Evolutionary conservation across 2,888 invertebrate genomes (phyloP).

Genomic region (Orthosia incerta): DNA sequence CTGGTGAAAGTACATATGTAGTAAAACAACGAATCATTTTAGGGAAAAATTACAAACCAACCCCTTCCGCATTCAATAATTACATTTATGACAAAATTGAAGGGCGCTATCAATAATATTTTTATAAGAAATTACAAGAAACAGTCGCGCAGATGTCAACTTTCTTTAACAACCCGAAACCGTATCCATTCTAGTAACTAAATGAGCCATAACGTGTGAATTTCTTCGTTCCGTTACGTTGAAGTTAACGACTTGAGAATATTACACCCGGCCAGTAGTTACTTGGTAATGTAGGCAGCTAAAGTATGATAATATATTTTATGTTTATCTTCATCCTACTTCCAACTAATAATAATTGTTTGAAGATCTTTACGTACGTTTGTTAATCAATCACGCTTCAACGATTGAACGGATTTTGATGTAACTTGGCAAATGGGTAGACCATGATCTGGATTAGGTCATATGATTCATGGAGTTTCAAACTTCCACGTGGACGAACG

Average conservation of each 20-base stretch:
- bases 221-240: slow-evolving; percentile 69
- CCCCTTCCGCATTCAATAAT: slow-evolving; percentile 11
- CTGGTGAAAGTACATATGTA: background rate
- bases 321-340: background rate
- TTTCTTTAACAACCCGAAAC: slow-evolving; percentile 68
- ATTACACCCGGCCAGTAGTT: slow-evolving; percentile 23
- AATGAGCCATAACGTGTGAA: slow-evolving; percentile 76
- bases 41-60: background rate
- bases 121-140: slow-evolving; percentile 32
- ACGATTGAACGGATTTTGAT: background rate
- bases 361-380: background rate
- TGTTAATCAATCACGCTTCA: background rate
- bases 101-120: slow-evolving; percentile 42
- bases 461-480: no score
- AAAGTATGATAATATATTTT: background rate
- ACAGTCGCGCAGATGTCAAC: slow-evolving; percentile 66
- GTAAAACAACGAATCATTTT: no score
- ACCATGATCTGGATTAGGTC: no score
- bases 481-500: no score
- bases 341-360: background rate
- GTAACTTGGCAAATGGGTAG: no score
- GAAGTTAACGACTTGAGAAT: slow-evolving; percentile 65
- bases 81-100: slow-evolving; percentile 20
- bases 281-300: background rate
- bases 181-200: slow-evolving; percentile 68